Base-by-base conservation (phyloP, 2,797 vertebrate genomes). In the Melopsittacus undulatus region DNA sequence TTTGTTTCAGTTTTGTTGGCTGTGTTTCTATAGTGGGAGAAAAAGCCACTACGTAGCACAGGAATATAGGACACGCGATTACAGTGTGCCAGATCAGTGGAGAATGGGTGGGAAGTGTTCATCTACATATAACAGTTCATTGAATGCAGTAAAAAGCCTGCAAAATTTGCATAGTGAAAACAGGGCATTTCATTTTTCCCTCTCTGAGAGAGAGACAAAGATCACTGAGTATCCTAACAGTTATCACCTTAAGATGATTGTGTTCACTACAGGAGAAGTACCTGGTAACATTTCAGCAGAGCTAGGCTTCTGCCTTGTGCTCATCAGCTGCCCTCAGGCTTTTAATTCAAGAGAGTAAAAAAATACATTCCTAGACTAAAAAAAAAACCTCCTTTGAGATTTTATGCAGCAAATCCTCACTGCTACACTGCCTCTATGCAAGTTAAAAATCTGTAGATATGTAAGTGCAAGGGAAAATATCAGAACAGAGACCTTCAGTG, bases 101-200 rank as follows among this genome's bases (percentile, higher is more conserved):
- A 85, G 49, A 87, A 92, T 5, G n/a, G 68, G 91, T 96, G 87
- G 89, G 72, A 96, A 96, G 83, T 56, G 62, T 69, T 97, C 88
- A 97, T 91, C 85, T 95, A 86, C 95, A 92, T 89, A 2, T 67
- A 95, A 68, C 46, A 92, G 57, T 62, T 96, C 87, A 96, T 91
- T 75, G 94, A 95, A 92, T 18, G 14, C 74, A 90, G 52, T 89
- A 92, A 97, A 95, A 51, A 51, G 56, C 87, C 77, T 83, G 68
- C 20, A 92, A 96, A 95, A 92, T 90, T 24, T 91, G 45, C 70
- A 93, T 70, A 67, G 80, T 83, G 70, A 61, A 83, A 96, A 90
- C 87, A 91, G n/a, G 76, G 36, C 45, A 56, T 70, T 96, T 87
- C 23, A 42, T 61, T 91, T 87, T 87, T 27, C 36, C 30, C 40